Evolutionary conservation across 2,888 invertebrate species (phyloP), one percentile per base, ranked within the genome.

Genomic region (Scaptomyza polygonia): DNA sequence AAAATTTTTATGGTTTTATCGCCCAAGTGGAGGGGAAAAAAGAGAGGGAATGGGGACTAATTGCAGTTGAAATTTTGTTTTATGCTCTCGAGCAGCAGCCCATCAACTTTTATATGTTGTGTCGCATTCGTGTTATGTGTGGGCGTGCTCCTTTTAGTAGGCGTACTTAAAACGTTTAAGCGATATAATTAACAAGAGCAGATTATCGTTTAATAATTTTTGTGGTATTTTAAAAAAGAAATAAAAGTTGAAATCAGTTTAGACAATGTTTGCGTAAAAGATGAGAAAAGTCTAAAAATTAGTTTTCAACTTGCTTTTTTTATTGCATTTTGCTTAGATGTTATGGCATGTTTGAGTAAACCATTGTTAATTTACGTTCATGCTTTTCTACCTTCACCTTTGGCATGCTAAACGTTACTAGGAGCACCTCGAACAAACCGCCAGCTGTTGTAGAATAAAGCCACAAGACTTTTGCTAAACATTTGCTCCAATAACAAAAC

Each of bases 31-130:
- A n/a, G n/a, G n/a, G 14, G 52, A 16, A 29, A 16, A 18, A 29
- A 16, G 14, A 7, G 14, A 34, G 11, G 48, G 8, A 25, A 36
- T 70, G 70, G 64, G 62, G 67, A 82, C 86, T 82, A 82, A 82
- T 82, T 82, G 86, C 83, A 86, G 82, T 86, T 82, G 76, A 80
- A 86, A 73, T 78, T 80, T 82, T 82, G 82, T 82, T 86, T 86
- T 86, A 86, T 83, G 70, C 65, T 59, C 78, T 36, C 34, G 9
- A 36, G 14, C 72, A 67, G 78, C 83, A 76, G 66, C 83, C 65
- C 80, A 86, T 82, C 80, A 80, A 80, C 67, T 79, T 76, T 79
- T 73, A 78, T 86, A 69, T 67, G 47, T 63, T 71, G 36, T 61
- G 59, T 55, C 56, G 56, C 59, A 55, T 64, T 64, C 44, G 27